Percentiles rank a stretch among this genome's conserved stretches.
Conservation (phyloP, 2,113 vertebrate genomes). For the Eptatretus burgeri region DNA sequence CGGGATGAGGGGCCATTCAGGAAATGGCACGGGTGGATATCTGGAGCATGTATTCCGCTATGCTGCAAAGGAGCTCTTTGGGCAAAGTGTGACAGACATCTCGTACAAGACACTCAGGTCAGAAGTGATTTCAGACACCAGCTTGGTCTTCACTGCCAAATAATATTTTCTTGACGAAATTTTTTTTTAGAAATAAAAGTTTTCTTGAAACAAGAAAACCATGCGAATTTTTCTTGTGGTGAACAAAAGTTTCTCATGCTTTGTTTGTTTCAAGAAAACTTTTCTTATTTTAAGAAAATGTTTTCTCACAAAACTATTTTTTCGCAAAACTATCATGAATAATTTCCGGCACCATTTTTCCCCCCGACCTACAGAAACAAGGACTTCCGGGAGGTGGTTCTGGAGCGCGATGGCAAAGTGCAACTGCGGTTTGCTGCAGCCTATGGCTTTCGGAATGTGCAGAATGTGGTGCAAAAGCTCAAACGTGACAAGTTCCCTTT, state of each 20-base stretch:
- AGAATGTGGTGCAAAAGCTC: conserved; percentile 58
- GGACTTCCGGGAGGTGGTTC: conserved; percentile 68
- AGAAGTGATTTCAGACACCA: no score
- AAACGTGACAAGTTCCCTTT: conserved; percentile 49
- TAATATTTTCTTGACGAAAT: no score
- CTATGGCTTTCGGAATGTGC: conserved; percentile 71
- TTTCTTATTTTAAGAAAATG: no score
- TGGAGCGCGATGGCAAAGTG: conserved; percentile 53
- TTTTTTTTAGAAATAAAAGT: no score
- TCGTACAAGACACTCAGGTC: conserved; percentile 48
- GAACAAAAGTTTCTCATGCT: no score
- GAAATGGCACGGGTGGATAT: conserved; percentile 40
- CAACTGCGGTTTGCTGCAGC: conserved; percentile 61
- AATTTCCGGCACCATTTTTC: no score
- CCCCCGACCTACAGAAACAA: conserved; percentile 49
- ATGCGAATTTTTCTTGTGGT: no score
- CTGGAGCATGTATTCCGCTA: conserved; percentile 56
- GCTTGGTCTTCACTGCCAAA: no score
- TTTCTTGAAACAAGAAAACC: no score
- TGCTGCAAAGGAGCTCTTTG: conserved; percentile 58
- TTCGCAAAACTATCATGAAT: no score
- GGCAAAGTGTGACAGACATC: conserved; percentile 39
- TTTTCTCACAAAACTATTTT: no score
- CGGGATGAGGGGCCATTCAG: conserved; percentile 26
- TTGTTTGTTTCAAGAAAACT: no score